Conservation (phyloP, 2,113 vertebrate genomes). For the Mirounga angustirostris region DNA sequence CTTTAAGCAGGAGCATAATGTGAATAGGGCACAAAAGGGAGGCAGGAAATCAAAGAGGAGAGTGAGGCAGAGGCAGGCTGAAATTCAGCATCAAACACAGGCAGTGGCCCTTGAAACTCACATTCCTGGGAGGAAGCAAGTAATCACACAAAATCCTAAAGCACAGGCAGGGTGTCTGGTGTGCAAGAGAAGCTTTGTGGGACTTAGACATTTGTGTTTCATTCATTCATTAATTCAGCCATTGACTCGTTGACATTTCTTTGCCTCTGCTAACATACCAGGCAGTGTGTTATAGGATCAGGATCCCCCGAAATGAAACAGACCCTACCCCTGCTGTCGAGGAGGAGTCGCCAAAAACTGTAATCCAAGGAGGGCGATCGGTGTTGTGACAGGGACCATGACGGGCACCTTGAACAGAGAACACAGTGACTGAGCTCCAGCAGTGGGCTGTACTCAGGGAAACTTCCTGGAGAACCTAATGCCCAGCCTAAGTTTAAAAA, state of each 20-base stretch:
- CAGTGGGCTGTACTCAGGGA: not conserved
- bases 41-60: not conserved
- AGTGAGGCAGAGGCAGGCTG: not conserved
- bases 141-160: not conserved
- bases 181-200: not conserved
- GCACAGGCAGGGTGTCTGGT: accelerated
- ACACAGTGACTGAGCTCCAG: not conserved
- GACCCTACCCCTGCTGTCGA: accelerated
- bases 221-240: not conserved
- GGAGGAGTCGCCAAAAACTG: not conserved
- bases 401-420: not conserved
- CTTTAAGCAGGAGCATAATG: not conserved
- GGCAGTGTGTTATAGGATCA: not conserved
- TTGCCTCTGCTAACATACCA: not conserved
- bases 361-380: accelerated
- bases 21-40: not conserved
- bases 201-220: not conserved
- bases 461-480: not conserved
- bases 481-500: not conserved
- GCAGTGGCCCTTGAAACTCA: not conserved
- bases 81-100: not conserved
- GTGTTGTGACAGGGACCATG: not conserved
- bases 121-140: not conserved
- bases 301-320: not conserved
- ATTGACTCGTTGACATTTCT: accelerated